Evolutionary conservation across 2,113 vertebrate species (phyloP).

Genomic region (Lepidothrix coronata): DNA sequence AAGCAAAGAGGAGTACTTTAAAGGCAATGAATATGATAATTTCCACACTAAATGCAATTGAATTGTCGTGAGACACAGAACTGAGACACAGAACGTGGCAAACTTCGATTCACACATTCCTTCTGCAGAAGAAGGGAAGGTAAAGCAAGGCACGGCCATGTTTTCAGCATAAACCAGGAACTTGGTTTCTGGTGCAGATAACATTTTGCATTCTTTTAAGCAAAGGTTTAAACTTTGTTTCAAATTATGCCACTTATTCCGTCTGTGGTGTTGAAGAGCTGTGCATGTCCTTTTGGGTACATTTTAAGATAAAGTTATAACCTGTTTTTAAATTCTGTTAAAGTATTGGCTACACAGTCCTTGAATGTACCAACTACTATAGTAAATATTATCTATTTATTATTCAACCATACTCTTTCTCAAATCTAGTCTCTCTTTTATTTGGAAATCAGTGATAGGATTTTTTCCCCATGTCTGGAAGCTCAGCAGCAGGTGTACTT

Average conservation of each 20-base stretch:
- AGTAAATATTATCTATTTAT: neutral
- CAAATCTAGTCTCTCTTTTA: neutral
- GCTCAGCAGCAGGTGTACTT: neutral
- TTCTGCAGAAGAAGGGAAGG: neutral
- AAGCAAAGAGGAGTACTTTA: slow-evolving; percentile 45
- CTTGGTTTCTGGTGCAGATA: neutral
- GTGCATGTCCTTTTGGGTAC: neutral
- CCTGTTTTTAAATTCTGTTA: neutral
- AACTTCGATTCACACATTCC: neutral
- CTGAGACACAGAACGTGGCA: neutral
- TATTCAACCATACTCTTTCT: neutral
- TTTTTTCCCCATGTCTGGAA: neutral
- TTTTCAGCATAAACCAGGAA: neutral
- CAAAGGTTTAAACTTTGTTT: neutral
- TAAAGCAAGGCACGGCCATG: neutral
- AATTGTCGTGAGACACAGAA: slow-evolving; percentile 25
- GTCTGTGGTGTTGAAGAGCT: neutral
- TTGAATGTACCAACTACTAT: rapidly evolving
- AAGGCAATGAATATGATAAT: slow-evolving; percentile 36
- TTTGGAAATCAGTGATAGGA: neutral
- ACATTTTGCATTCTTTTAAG: neutral
- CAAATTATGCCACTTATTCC: neutral
- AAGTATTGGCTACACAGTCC: rapidly evolving
- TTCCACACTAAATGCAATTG: slow-evolving; percentile 1
- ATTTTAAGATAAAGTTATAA: neutral